Conservation (phyloP, 1,140 invertebrate genomes). For the Drosophila bocqueti region DNA sequence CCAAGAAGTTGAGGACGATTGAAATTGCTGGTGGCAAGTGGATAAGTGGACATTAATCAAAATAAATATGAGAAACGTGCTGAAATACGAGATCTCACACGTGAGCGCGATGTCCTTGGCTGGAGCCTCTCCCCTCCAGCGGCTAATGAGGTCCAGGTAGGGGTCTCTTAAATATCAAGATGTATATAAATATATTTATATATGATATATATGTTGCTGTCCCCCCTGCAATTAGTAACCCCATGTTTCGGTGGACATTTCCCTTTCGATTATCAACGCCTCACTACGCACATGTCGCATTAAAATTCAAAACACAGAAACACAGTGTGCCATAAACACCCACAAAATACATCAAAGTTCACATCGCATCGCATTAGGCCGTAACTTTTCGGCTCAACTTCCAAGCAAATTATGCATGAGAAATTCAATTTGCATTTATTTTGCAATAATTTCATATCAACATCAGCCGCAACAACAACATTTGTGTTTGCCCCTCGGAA, state of each 20-base stretch:
- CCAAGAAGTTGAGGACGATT: constrained; percentile 65
- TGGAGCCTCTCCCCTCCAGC: too few species aligned
- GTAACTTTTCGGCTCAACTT: constrained; percentile 62
- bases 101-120: constrained; percentile 18
- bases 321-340: constrained; percentile 14
- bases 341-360: constrained; percentile 74
- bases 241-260: constrained; percentile 1
- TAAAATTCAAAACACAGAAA: constrained; percentile 61
- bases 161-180: constrained; percentile 8
- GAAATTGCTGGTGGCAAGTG: constrained; percentile 81
- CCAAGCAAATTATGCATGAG: constrained; percentile 82
- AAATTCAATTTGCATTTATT: constrained; percentile 84
- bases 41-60: constrained; percentile 83
- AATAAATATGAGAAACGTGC: constrained; percentile 83
- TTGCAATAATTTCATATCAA: constrained; percentile 83
- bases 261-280: constrained; percentile 19
- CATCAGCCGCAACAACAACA: constrained; percentile 56
- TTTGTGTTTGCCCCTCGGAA: constrained; percentile 21
- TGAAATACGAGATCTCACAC: constrained; percentile 66
- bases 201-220: too few species aligned
- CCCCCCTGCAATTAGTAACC: constrained; percentile 26
- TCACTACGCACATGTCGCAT: constrained; percentile 39
- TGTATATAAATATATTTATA: not conserved
- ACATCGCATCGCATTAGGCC: constrained; percentile 17
- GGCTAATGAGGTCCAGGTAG: constrained; percentile 23